Conservation (phyloP, 2,797 vertebrate species). For the Thunnus albacares region DNA sequence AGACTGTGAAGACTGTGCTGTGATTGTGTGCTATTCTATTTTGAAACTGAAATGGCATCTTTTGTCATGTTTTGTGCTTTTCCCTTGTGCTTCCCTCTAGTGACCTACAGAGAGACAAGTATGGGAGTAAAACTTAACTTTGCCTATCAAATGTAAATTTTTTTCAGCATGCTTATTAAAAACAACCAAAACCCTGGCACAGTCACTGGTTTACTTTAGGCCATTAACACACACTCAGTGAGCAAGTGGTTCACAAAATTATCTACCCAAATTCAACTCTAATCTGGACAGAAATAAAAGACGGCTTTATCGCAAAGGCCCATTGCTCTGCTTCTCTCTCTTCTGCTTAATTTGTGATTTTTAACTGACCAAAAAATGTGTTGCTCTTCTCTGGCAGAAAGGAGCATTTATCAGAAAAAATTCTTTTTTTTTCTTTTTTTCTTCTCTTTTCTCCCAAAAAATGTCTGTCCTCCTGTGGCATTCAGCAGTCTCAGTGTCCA, state of each 20-base stretch:
- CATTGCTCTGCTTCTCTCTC: constrained; percentile 69
- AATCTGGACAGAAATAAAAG: constrained; percentile 46
- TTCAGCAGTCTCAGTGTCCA: constrained; percentile 91
- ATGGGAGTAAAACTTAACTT: constrained; percentile 99
- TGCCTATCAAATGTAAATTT: constrained; percentile 99
- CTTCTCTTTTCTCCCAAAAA: constrained; percentile 3
- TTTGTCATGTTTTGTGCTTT: constrained; percentile 91
- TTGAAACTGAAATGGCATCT: constrained; percentile 90
- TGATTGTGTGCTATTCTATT: constrained; percentile 63
- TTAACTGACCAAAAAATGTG: constrained; percentile 35
- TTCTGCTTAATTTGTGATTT: constrained; percentile 58
- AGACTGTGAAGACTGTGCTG: constrained; percentile 47
- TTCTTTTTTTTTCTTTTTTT: not conserved
- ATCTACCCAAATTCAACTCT: constrained; percentile 61
- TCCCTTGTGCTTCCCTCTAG: constrained; percentile 97
- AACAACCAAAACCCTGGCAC: constrained; percentile 86
- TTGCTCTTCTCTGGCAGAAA: constrained; percentile 48
- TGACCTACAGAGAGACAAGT: constrained; percentile 99
- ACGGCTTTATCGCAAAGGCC: constrained; percentile 53
- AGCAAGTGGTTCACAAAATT: constrained; percentile 97
- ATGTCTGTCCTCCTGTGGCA: constrained; percentile 66
- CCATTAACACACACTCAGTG: constrained; percentile 95
- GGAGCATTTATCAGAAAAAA: constrained; percentile 44
- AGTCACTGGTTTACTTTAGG: constrained; percentile 95
- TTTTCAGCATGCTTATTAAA: constrained; percentile 98